Evolutionary conservation across 2,888 invertebrate genomes (phyloP).

Genomic region (Amphipoea lucens): DNA sequence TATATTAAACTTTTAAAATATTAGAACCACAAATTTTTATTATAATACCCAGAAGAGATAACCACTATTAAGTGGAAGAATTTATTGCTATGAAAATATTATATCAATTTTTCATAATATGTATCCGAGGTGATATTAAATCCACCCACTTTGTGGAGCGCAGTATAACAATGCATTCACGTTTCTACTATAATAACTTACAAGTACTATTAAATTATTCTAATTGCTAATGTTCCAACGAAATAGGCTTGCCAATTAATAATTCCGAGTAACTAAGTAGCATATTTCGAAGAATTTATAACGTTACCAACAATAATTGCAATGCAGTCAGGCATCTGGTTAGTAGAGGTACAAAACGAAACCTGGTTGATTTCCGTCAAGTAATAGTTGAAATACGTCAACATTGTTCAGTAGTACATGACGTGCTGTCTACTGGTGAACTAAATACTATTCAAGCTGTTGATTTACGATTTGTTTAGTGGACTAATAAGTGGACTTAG

Average conservation of each 20-base stretch:
- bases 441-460: conserved; percentile 65
- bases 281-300: conserved; percentile 50
- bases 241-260: conserved; percentile 55
- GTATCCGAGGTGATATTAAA: background rate
- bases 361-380: conserved; percentile 67
- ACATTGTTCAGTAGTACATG: conserved; percentile 64
- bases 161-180: conserved; percentile 9
- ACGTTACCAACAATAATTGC: conserved; percentile 66
- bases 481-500: conserved; percentile 53
- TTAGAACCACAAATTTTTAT: conserved; percentile 7
- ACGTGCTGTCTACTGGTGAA: conserved; percentile 64
- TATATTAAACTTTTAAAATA: conserved; percentile 5
- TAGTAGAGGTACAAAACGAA: conserved; percentile 66
- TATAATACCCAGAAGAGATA: background rate
- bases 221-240: conserved; percentile 39
- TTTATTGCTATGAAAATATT: background rate
- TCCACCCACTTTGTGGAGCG: background rate
- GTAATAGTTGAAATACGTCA: conserved; percentile 62
- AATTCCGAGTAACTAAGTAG: conserved; percentile 47
- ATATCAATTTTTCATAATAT: background rate
- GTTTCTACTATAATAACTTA: conserved; percentile 13
- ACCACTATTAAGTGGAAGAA: background rate
- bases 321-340: conserved; percentile 73
- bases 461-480: conserved; percentile 68
- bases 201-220: conserved; percentile 38